Percentiles rank a stretch among this genome's conserved stretches.
phyloP scores from a whole-genome alignment of 2,113 vertebrate species.

The Anolis sagrei region DNA sequence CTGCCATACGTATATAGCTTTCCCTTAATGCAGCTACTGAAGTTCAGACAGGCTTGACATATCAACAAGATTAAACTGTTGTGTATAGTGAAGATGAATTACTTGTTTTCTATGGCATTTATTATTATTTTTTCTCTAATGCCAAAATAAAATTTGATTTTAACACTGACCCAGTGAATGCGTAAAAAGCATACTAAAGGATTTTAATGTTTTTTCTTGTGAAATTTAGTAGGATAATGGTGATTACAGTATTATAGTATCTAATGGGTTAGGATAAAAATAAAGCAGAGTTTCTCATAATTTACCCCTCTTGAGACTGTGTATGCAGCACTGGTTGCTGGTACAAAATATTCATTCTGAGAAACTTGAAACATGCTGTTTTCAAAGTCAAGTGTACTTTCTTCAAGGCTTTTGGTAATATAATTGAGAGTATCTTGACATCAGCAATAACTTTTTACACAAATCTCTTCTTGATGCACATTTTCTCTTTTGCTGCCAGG shows the following conservation, averaged over 20 bases:
- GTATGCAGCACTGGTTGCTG: neutral
- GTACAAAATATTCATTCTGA: fast-evolving
- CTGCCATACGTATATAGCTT: conserved; percentile 28
- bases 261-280: conserved; percentile 3
- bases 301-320: neutral
- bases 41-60: conserved; percentile 49
- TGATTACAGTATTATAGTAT: conserved; percentile 1
- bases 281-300: neutral
- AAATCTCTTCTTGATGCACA: conserved; percentile 53
- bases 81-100: conserved; percentile 51
- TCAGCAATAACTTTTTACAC: conserved; percentile 14
- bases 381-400: conserved; percentile 1
- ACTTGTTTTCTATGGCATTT: conserved; percentile 65
- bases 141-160: conserved; percentile 60
- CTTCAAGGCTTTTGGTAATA: conserved; percentile 34
- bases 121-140: conserved; percentile 58
- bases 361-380: neutral
- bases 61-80: conserved; percentile 39
- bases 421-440: neutral
- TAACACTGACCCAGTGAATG: conserved; percentile 39
- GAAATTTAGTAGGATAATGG: conserved; percentile 38
- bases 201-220: conserved; percentile 54
- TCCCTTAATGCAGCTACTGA: conserved; percentile 47
- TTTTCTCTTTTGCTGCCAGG: conserved; percentile 65
- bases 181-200: conserved; percentile 54